Percentiles rank a stretch among this genome's conserved stretches.
Evolutionary conservation across 1,140 invertebrate genomes (phyloP).

Genomic region (Agrypnia vestita): DNA sequence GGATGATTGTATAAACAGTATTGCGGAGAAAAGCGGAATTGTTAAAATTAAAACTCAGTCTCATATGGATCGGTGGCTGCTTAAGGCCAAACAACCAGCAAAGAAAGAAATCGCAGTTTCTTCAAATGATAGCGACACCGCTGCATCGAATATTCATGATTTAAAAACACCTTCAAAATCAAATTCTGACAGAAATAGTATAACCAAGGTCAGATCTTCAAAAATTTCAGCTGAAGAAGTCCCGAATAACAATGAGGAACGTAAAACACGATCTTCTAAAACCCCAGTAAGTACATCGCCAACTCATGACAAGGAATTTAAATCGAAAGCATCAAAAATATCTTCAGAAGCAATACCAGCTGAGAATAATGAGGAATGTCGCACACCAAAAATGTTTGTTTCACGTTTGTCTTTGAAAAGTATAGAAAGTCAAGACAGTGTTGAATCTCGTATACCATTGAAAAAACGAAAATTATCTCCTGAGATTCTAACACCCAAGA

Average conservation of each 20-base stretch:
- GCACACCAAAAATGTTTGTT: not conserved
- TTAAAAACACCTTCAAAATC: not conserved
- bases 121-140: slow-evolving; percentile 8
- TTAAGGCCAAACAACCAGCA: slow-evolving; percentile 66
- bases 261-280: slow-evolving; percentile 19
- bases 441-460: slow-evolving; percentile 34
- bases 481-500: slow-evolving; percentile 16
- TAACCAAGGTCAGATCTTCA: not conserved
- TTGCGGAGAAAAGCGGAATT: slow-evolving; percentile 68
- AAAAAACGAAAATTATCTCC: slow-evolving; percentile 46
- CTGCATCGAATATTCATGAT: not conserved
- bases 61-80: slow-evolving; percentile 71
- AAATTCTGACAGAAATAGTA: not conserved
- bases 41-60: slow-evolving; percentile 68
- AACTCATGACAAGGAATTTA: not conserved
- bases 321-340: not conserved
- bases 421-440: slow-evolving; percentile 7
- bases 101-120: slow-evolving; percentile 34
- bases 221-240: not conserved
- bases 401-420: slow-evolving; percentile 14
- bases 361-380: slow-evolving; percentile 5
- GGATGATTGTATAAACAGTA: slow-evolving; percentile 69
- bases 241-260: not conserved
- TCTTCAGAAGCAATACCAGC: not conserved
- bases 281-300: not conserved